Conservation (phyloP, 2,888 invertebrate genomes). For the Ectropis crepuscularia region DNA sequence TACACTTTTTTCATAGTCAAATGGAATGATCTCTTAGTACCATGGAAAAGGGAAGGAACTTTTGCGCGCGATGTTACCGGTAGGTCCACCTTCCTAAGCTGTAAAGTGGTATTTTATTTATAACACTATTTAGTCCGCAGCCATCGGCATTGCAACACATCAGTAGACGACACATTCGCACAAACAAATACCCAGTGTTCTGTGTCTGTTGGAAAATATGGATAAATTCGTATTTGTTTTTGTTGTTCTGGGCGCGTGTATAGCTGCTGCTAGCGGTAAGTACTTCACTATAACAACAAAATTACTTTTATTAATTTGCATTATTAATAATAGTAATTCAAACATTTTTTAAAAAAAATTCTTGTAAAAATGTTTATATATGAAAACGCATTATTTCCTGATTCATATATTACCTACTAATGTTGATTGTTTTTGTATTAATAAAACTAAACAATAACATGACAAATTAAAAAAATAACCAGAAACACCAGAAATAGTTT, state of each 20-base stretch:
- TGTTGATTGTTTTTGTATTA: too few relatives aligned
- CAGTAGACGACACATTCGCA: conserved; percentile 19
- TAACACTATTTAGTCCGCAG: conserved; percentile 40
- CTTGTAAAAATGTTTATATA: neutral
- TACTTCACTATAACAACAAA: conserved; percentile 16
- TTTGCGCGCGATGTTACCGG: conserved; percentile 63
- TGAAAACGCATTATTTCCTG: neutral
- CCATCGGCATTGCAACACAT: conserved; percentile 41
- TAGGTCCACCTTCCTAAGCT: conserved; percentile 63
- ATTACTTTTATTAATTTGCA: too few relatives aligned
- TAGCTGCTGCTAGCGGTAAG: conserved; percentile 62
- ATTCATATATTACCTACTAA: neutral
- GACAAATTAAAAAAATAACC: too few relatives aligned
- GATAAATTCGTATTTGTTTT: conserved; percentile 55
- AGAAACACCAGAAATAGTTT: too few relatives aligned
- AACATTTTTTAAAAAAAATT: too few relatives aligned
- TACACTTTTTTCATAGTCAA: too few relatives aligned
- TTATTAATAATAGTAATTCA: too few relatives aligned
- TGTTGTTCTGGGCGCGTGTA: conserved; percentile 50
- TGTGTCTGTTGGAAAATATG: conserved; percentile 50
- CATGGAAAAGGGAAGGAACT: conserved; percentile 33
- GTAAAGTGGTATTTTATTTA: conserved; percentile 42
- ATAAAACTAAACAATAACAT: too few relatives aligned
- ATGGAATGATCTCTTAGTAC: too few relatives aligned
- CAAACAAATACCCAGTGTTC: conserved; percentile 38